Conservation (phyloP, 2,888 invertebrate genomes). For the Dendrolimus pini region DNA sequence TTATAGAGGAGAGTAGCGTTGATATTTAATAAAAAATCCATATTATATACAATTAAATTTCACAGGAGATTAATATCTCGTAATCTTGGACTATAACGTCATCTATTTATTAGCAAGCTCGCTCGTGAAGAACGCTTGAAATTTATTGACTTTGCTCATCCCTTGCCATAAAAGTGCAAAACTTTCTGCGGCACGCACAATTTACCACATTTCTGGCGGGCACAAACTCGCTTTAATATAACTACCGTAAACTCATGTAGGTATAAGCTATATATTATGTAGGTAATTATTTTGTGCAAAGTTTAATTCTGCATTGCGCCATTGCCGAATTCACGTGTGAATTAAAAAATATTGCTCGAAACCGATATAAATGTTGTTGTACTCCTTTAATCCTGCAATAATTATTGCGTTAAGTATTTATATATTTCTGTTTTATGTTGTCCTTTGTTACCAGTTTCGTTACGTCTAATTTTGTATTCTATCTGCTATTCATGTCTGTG, state of each 20-base stretch:
- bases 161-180: slow-evolving; percentile 50
- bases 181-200: slow-evolving; percentile 46
- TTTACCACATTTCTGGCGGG: slow-evolving; percentile 37
- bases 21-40: slow-evolving; percentile 33
- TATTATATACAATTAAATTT: slow-evolving; percentile 58
- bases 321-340: slow-evolving; percentile 34
- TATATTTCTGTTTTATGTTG: slow-evolving; percentile 25
- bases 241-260: slow-evolving; percentile 23
- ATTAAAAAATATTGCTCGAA: slow-evolving; percentile 35
- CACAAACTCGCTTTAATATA: slow-evolving; percentile 36
- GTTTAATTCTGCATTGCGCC: slow-evolving; percentile 53
- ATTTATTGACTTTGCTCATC: slow-evolving; percentile 49
- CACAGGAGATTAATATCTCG: slow-evolving; percentile 52
- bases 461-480: slow-evolving; percentile 56
- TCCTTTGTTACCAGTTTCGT: slow-evolving; percentile 42
- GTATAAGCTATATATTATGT: slow-evolving; percentile 23
- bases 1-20: background rate
- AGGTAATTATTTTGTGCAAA: slow-evolving; percentile 40
- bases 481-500: slow-evolving; percentile 48
- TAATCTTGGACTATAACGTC: slow-evolving; percentile 57
- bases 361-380: slow-evolving; percentile 20
- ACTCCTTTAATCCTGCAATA: slow-evolving; percentile 20
- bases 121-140: slow-evolving; percentile 45
- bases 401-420: slow-evolving; percentile 15
- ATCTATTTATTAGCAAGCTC: slow-evolving; percentile 40